Evolutionary conservation across 2,797 vertebrate species (phyloP).

Genomic region (Lutjanus argentimaculatus): DNA sequence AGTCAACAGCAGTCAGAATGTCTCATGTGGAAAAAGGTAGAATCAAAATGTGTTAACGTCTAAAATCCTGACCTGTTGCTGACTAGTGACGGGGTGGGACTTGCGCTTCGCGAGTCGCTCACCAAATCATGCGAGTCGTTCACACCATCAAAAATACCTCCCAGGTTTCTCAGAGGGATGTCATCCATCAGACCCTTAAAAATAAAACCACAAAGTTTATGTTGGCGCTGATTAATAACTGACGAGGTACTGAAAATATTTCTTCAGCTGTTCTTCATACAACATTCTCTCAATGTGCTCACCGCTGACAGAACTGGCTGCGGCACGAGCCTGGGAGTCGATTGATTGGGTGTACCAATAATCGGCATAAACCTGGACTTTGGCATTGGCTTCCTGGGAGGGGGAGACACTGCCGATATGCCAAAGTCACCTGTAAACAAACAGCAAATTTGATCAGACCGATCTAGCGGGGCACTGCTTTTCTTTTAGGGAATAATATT

Average conservation of each 20-base stretch:
- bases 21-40: background rate
- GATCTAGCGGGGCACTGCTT: rapidly evolving
- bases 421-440: slow-evolving; percentile 70
- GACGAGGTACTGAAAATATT: background rate
- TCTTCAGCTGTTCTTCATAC: rapidly evolving
- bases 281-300: slow-evolving; percentile 7
- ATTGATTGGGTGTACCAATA: slow-evolving; percentile 49
- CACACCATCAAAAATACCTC: slow-evolving; percentile 30
- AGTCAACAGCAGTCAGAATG: background rate
- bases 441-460: background rate
- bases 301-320: slow-evolving; percentile 65
- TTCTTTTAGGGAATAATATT: background rate
- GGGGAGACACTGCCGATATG: slow-evolving; percentile 51
- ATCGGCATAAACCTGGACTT: slow-evolving; percentile 51
- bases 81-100: slow-evolving; percentile 66
- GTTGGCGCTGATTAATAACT: rapidly evolving
- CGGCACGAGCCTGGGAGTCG: slow-evolving; percentile 57
- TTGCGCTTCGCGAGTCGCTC: slow-evolving; percentile 64
- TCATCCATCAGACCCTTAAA: slow-evolving; percentile 71
- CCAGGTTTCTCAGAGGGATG: slow-evolving; percentile 70
- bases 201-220: background rate
- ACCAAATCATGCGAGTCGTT: slow-evolving; percentile 57
- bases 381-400: slow-evolving; percentile 12
- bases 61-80: slow-evolving; percentile 79
- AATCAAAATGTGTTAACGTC: background rate